Percentiles rank a stretch among this genome's conserved stretches.
phyloP scores from a whole-genome alignment of 2,113 vertebrate genomes.

The Atlantisia rogersi region DNA sequence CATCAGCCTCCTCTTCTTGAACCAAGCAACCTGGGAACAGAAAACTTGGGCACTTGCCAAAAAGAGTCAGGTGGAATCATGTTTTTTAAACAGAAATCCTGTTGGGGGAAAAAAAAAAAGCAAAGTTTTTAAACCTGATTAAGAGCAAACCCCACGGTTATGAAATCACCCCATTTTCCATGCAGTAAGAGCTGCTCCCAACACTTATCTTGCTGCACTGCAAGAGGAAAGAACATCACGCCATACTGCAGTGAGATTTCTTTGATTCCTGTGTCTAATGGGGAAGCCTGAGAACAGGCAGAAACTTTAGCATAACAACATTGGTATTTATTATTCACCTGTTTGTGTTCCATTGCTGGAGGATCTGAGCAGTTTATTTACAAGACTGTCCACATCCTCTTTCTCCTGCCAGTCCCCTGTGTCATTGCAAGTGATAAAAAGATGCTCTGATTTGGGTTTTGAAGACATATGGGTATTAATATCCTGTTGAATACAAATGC shows the following conservation, averaged over 20 bases:
- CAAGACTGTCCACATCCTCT: background rate
- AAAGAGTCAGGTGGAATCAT: background rate
- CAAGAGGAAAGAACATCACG: background rate
- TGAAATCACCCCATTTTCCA: background rate
- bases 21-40: background rate
- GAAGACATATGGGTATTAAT: conserved; percentile 57
- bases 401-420: background rate
- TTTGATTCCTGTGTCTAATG: background rate
- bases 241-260: background rate
- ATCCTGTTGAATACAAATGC: conserved; percentile 70
- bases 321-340: background rate
- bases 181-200: background rate
- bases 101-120: background rate
- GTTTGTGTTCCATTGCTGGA: background rate
- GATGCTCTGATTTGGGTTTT: conserved; percentile 41
- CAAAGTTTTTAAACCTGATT: background rate
- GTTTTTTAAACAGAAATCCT: background rate
- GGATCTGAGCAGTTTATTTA: background rate
- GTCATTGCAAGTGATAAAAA: conserved; percentile 38
- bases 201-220: background rate
- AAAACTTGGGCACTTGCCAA: background rate
- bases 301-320: background rate
- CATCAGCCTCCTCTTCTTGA: background rate
- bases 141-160: background rate
- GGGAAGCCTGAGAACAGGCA: background rate